Evolutionary conservation across 2,113 vertebrate genomes (phyloP).

Genomic region (Gymnocephalus cernua): DNA sequence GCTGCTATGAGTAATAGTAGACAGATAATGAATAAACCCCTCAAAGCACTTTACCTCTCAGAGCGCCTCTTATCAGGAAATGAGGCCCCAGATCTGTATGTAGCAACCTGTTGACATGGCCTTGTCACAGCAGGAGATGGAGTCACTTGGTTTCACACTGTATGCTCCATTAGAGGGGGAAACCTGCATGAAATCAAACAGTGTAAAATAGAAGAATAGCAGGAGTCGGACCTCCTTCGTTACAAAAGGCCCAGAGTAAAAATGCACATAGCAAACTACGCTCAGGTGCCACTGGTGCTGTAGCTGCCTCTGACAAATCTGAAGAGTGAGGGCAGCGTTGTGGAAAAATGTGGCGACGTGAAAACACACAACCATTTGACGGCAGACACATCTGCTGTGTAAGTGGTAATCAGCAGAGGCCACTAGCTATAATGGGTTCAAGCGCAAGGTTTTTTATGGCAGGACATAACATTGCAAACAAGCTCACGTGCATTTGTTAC

Average conservation of each 20-base stretch:
- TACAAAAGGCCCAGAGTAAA: slow-evolving; percentile 7
- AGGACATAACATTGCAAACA: background rate
- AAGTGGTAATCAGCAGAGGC: background rate
- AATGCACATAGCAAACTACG: background rate
- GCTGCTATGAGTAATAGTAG: slow-evolving; percentile 50
- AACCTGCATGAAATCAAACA: slow-evolving; percentile 24
- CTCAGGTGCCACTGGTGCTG: background rate
- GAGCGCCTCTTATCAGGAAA: slow-evolving; percentile 38
- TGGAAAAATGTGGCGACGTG: background rate
- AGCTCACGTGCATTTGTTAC: background rate
- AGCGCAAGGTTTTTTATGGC: background rate
- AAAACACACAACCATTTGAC: background rate
- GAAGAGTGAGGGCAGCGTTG: background rate
- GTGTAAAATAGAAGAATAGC: slow-evolving; percentile 13
- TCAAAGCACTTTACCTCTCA: slow-evolving; percentile 46
- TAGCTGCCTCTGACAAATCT: background rate
- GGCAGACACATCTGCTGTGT: slow-evolving; percentile 3
- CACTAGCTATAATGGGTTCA: background rate
- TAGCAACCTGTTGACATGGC: slow-evolving; percentile 50
- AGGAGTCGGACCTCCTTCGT: background rate
- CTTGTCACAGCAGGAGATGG: slow-evolving; percentile 10
- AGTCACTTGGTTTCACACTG: slow-evolving; percentile 27
- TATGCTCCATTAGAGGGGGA: slow-evolving; percentile 1
- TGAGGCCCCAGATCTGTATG: slow-evolving; percentile 26
- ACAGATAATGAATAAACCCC: slow-evolving; percentile 55